phyloP scores from a whole-genome alignment of 2,888 invertebrate species.

The Antheraea assamensis region DNA sequence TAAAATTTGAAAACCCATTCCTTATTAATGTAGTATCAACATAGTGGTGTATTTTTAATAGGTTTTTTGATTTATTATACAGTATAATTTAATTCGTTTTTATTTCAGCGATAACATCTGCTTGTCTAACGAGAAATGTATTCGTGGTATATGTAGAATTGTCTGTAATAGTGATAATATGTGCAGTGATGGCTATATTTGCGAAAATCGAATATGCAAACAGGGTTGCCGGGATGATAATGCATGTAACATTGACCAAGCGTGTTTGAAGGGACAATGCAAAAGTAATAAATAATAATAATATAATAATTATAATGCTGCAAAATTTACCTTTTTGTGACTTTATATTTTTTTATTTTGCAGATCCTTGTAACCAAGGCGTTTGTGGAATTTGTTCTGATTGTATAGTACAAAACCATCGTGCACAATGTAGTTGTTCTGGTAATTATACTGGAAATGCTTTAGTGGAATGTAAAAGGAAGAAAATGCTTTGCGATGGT shows the following conservation, averaged over 20 bases:
- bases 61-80: slow-evolving; percentile 16
- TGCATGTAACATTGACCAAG: slow-evolving; percentile 87
- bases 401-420: slow-evolving; percentile 91
- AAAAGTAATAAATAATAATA: slow-evolving; percentile 77
- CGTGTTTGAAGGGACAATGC: slow-evolving; percentile 92
- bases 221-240: slow-evolving; percentile 93
- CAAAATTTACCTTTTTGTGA: not conserved
- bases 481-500: slow-evolving; percentile 87
- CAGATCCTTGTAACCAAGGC: slow-evolving; percentile 90
- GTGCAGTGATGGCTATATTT: slow-evolving; percentile 91
- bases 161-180: slow-evolving; percentile 93
- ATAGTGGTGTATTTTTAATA: too few relatives aligned
- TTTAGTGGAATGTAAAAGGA: slow-evolving; percentile 88
- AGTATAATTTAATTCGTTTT: slow-evolving; percentile 20
- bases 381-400: slow-evolving; percentile 93
- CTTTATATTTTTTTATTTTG: slow-evolving; percentile 1
- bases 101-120: slow-evolving; percentile 89
- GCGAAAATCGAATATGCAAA: slow-evolving; percentile 92
- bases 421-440: slow-evolving; percentile 93
- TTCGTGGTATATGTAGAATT: slow-evolving; percentile 90
- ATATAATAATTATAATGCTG: not conserved
- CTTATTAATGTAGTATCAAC: too few relatives aligned
- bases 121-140: slow-evolving; percentile 92
- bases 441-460: slow-evolving; percentile 92
- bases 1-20: not conserved